Evolutionary conservation across 1,140 invertebrate species (phyloP).

Genomic region (Dendrolimus kikuchii): DNA sequence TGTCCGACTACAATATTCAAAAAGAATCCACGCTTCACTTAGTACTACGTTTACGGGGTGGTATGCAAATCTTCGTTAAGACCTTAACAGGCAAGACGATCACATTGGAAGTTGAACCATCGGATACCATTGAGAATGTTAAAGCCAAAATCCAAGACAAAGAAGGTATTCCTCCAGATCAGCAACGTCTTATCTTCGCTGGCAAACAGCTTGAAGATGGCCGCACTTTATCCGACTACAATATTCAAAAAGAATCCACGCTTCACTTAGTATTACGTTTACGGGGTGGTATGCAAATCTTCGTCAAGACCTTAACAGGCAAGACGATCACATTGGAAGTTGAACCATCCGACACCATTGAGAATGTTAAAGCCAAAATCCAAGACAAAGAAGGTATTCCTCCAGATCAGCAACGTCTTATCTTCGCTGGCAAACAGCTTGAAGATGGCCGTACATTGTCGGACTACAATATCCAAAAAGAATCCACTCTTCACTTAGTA

Average conservation of each 20-base stretch:
- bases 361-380: slow-evolving; percentile 12
- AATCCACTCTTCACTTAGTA: slow-evolving; percentile 8
- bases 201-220: slow-evolving; percentile 11
- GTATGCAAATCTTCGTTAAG: slow-evolving; percentile 9
- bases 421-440: slow-evolving; percentile 10
- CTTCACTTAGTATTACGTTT: slow-evolving; percentile 8
- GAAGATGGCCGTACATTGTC: slow-evolving; percentile 9
- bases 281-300: slow-evolving; percentile 14
- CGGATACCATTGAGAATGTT: slow-evolving; percentile 6
- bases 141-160: slow-evolving; percentile 9
- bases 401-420: slow-evolving; percentile 10
- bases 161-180: slow-evolving; percentile 9
- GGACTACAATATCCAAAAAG: slow-evolving; percentile 12
- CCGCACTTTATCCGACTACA: slow-evolving; percentile 9
- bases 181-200: slow-evolving; percentile 7
- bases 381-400: slow-evolving; percentile 13
- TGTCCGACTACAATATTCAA: slow-evolving; percentile 8
- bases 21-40: slow-evolving; percentile 7
- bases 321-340: slow-evolving; percentile 9
- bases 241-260: slow-evolving; percentile 10
- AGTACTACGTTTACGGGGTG: slow-evolving; percentile 5
- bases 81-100: slow-evolving; percentile 6
- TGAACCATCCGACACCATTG: slow-evolving; percentile 10
- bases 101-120: slow-evolving; percentile 4
- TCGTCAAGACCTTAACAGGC: slow-evolving; percentile 9